Conservation (phyloP, 1,140 invertebrate species). For the Listronotus oregonensis region DNA sequence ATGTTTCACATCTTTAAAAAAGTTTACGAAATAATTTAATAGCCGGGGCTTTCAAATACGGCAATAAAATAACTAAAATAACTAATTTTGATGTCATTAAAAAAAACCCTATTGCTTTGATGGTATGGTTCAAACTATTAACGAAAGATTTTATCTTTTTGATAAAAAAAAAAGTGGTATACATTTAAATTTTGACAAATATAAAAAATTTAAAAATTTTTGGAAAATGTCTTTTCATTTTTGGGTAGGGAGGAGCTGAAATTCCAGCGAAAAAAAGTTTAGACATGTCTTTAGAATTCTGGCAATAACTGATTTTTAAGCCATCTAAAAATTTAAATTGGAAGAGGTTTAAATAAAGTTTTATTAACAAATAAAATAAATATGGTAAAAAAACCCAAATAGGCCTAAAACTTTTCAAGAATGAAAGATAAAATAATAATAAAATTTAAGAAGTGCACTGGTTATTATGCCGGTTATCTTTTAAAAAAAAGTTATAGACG, state of each 20-base stretch:
- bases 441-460: background rate
- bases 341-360: conserved; percentile 39
- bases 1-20: conserved; percentile 34
- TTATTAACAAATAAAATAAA: conserved; percentile 29
- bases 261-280: no score
- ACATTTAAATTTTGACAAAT: no score
- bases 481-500: background rate
- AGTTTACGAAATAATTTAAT: conserved; percentile 36
- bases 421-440: no score
- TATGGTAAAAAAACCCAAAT: background rate
- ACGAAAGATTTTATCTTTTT: conserved; percentile 26
- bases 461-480: conserved; percentile 22
- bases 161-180: conserved; percentile 18
- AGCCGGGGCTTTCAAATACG: background rate
- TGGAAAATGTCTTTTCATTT: no score
- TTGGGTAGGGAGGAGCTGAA: no score
- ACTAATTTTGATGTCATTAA: conserved; percentile 23
- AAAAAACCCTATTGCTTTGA: conserved; percentile 26
- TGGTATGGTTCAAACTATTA: conserved; percentile 34
- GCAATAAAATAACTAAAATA: no score
- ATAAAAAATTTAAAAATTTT: no score
- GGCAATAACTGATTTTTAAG: no score
- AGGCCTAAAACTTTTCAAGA: no score
- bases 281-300: no score
- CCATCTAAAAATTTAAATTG: conserved; percentile 36